Evolutionary conservation across 2,888 invertebrate genomes (phyloP).

Genomic region (Monoplex corrugatus): DNA sequence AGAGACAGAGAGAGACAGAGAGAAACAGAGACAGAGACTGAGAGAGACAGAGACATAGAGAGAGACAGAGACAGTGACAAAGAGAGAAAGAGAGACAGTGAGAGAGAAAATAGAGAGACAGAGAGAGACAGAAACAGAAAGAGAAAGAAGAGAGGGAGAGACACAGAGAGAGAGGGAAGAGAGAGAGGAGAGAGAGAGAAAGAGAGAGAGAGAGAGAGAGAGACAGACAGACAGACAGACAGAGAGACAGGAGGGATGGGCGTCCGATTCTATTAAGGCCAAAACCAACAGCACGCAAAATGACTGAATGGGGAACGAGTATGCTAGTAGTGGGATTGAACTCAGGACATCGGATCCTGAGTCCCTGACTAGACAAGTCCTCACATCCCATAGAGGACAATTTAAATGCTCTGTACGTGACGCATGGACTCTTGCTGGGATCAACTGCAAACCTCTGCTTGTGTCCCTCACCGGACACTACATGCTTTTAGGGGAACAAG

Average conservation of each 20-base stretch:
- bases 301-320: too few relatives aligned
- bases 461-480: too few relatives aligned
- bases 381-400: too few relatives aligned
- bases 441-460: too few relatives aligned
- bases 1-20: background rate
- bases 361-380: too few relatives aligned
- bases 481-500: too few relatives aligned
- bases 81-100: background rate
- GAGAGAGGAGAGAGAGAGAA: background rate
- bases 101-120: background rate
- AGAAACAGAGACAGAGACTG: background rate
- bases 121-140: background rate
- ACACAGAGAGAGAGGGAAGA: background rate
- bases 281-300: too few relatives aligned
- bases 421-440: too few relatives aligned
- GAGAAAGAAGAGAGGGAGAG: background rate
- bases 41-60: background rate
- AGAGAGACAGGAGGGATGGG: background rate
- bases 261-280: too few relatives aligned
- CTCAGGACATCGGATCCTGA: too few relatives aligned
- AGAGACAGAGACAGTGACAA: background rate
- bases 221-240: background rate
- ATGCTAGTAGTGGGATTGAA: background rate
- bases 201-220: background rate
- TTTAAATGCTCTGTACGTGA: too few relatives aligned